Evolutionary conservation across 2,888 invertebrate genomes (phyloP), one percentile per base, ranked within the genome.

Genomic region (Escarpia spicata): DNA sequence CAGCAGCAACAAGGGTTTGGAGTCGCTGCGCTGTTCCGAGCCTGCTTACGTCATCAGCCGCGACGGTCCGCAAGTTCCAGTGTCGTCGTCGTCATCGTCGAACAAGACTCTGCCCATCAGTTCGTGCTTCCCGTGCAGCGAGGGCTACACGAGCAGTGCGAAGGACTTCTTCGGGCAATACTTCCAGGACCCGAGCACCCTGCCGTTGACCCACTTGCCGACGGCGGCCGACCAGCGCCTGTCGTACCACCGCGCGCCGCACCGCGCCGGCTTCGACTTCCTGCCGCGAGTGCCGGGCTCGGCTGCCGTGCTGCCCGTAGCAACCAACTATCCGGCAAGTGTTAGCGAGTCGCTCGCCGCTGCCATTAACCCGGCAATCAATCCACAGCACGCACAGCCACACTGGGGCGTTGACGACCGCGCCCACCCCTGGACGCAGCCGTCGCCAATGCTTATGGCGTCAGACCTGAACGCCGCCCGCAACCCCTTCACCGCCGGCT

Each of bases 151-250:
- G 75, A 75, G 75, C 75, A 60, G 91, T 31, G 58, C 92, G 44
- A 95, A 95, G 92, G 95, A 95, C 92, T 95, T 95, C 94, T 95
- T 95, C 90, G 95, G 95, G 43, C 95, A 95, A 93, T 96, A 95
- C 93, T 94, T 96, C 92, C 95, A 95, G 93, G 95, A 95, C 58
- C 92, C 92, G 6, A 90, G 58, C 90, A 58, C 52, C 2, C 37
- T 92, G 60, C 93, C 92, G 43, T 92, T 92, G 60, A 37, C 92
- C 26, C 92, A 92, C 31, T 92, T 58, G 31, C 92, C 92, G 43
- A 89, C 91, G 44, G 52, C 90, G 12, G 75, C 91, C 9, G 75
- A 89, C 19, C 92, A 91, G 90, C 93, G 92, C 89, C 92, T 92
- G 26, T 91, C 93, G 3, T 58, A 92, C 45, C 92, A 93, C 45